These are phyloP conservation scores for Halichoerus grypus DNA, from an alignment of 2,113 vertebrate genomes.

Conservation along the genomic window DNA sequence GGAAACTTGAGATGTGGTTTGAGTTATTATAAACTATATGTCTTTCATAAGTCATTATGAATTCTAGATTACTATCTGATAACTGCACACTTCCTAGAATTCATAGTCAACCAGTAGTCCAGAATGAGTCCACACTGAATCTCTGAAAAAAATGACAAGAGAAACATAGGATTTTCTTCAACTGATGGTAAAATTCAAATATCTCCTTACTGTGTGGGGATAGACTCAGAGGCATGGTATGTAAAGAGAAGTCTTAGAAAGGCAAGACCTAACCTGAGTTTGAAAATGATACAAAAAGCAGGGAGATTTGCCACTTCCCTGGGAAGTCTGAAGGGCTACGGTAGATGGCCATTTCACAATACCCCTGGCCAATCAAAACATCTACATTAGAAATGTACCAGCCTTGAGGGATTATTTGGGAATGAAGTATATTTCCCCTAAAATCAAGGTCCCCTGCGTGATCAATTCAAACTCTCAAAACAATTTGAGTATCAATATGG, in stretches of 20 bases:
- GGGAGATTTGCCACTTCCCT: not conserved
- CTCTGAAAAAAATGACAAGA: not conserved
- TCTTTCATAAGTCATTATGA: slow-evolving; percentile 35
- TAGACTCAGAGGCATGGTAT: not conserved
- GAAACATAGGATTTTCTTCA: not conserved
- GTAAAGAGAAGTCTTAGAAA: not conserved
- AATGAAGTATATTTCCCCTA: not conserved
- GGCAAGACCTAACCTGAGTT: not conserved
- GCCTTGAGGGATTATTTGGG: not conserved
- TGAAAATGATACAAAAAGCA: not conserved
- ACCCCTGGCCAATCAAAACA: not conserved
- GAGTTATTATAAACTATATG: slow-evolving; percentile 35
- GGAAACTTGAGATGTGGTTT: not conserved
- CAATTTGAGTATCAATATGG: not conserved
- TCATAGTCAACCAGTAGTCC: not conserved
- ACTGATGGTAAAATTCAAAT: not conserved
- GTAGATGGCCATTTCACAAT: not conserved
- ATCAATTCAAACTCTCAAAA: not conserved
- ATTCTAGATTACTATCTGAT: slow-evolving; percentile 61
- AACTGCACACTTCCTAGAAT: slow-evolving; percentile 59
- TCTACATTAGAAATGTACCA: not conserved
- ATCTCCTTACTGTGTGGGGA: not conserved
- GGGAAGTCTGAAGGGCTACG: not conserved
- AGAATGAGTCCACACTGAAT: not conserved
- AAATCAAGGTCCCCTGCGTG: not conserved